phyloP scores from a whole-genome alignment of 2,888 invertebrate genomes.

The Orthosia gothica region DNA sequence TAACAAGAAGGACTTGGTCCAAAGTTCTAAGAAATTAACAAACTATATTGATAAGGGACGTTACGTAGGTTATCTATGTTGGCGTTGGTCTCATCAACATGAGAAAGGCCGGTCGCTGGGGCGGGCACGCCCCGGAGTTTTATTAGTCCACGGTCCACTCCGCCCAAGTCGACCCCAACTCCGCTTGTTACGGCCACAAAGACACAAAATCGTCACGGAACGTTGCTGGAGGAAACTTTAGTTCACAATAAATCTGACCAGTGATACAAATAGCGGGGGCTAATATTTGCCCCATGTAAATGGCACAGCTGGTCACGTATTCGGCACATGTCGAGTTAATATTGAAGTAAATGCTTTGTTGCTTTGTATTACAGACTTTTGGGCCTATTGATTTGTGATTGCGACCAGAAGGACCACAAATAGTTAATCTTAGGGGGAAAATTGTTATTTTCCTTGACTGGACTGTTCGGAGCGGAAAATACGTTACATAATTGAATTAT shows the following conservation, averaged over 20 bases:
- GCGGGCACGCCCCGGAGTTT: constrained; percentile 83
- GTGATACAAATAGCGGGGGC: constrained; percentile 62
- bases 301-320: constrained; percentile 66
- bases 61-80: constrained; percentile 58
- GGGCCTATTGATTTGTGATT: constrained; percentile 49
- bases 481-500: neutral
- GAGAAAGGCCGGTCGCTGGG: constrained; percentile 79
- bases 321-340: constrained; percentile 60
- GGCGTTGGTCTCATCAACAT: constrained; percentile 82
- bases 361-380: constrained; percentile 50
- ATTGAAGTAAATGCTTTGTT: constrained; percentile 60
- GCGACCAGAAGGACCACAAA: constrained; percentile 3
- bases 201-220: constrained; percentile 73
- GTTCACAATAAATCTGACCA: constrained; percentile 70
- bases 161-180: constrained; percentile 69
- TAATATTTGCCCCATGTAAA: constrained; percentile 64
- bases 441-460: constrained; percentile 8
- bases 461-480: neutral
- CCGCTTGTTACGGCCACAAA: constrained; percentile 71
- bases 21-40: constrained; percentile 36
- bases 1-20: neutral
- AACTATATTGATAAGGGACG: constrained; percentile 48
- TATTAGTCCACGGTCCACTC: constrained; percentile 80
- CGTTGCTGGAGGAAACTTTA: constrained; percentile 67
- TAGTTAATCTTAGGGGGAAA: constrained; percentile 15